Evolutionary conservation across 2,888 invertebrate species (phyloP), one percentile per base, ranked within the genome.

Genomic region (Drosophila testacea): DNA sequence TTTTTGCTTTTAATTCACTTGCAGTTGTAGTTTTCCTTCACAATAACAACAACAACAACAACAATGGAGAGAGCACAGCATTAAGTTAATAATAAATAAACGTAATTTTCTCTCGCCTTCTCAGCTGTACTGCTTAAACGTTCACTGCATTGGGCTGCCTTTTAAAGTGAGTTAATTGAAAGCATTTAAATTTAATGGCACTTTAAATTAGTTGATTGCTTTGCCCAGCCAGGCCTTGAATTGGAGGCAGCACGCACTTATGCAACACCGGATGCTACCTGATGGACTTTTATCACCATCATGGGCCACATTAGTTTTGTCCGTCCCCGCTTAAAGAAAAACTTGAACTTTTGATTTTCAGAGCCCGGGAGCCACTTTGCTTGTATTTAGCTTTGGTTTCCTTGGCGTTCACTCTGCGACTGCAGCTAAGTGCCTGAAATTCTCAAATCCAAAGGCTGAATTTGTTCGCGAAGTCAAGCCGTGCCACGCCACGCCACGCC

Each of bases 181-280:
- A 83, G 51, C 79, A 82, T 83, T 87, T 90, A 76, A 82, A 77
- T 77, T 87, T 84, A 90, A 90, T 88, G 74, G 80, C 84, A 89
- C 88, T 84, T 84, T 76, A 80, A 89, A 86, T 85, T 82, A 76
- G 86, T 88, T 88, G 83, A 85, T 79, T 80, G 42, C 50, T 54
- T 57, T 16, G 16, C 16, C 16, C 16, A 46, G 11, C 57, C 50
- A 62, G 67, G 32, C 57, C 64, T 71, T 54, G 44, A 70, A 48
- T 16, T 16, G 16, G 59, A 63, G 51, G 28, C 67, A 46, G 52
- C 47, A 61, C 54, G 55, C 65, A 60, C 70, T 79, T 75, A 75
- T 75, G 79, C 76, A 79, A 79, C 42, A 50, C 46, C 48, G 54
- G 52, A 65, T 62, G 48, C 64, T 39, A 44, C 34, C 60, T 60